phyloP scores from a whole-genome alignment of 2,797 vertebrate genomes.

The Scolopax rusticola region DNA sequence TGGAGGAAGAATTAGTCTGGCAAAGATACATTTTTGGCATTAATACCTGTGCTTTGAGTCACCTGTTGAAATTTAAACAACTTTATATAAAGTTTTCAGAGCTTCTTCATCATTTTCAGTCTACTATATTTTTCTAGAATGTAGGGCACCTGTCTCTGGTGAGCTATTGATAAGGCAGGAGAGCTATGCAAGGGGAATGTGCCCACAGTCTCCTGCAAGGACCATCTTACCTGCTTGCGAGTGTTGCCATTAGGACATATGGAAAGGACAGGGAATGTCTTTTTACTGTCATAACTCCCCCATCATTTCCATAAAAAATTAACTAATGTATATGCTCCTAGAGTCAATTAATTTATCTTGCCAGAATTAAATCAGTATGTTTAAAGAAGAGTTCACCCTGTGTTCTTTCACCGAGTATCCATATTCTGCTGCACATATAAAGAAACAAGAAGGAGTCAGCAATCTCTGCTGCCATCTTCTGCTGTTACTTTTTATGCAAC shows the following conservation, averaged over 20 bases:
- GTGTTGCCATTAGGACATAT: background rate
- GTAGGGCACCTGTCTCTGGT: background rate
- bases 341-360: constrained; percentile 65
- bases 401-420: constrained; percentile 14
- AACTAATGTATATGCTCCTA: constrained; percentile 60
- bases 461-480: constrained; percentile 83
- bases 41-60: background rate
- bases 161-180: background rate
- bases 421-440: background rate
- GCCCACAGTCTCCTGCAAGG: background rate
- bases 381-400: constrained; percentile 37
- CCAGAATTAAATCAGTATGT: constrained; percentile 55
- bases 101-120: background rate
- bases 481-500: constrained; percentile 25
- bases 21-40: background rate
- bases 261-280: background rate
- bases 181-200: background rate
- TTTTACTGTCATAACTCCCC: constrained; percentile 52
- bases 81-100: background rate
- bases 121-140: background rate
- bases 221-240: background rate
- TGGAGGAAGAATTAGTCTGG: background rate
- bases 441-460: background rate
- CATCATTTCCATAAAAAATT: constrained; percentile 50
- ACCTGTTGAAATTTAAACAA: background rate